phyloP scores from a whole-genome alignment of 2,113 vertebrate species.

The Clupea harengus region DNA sequence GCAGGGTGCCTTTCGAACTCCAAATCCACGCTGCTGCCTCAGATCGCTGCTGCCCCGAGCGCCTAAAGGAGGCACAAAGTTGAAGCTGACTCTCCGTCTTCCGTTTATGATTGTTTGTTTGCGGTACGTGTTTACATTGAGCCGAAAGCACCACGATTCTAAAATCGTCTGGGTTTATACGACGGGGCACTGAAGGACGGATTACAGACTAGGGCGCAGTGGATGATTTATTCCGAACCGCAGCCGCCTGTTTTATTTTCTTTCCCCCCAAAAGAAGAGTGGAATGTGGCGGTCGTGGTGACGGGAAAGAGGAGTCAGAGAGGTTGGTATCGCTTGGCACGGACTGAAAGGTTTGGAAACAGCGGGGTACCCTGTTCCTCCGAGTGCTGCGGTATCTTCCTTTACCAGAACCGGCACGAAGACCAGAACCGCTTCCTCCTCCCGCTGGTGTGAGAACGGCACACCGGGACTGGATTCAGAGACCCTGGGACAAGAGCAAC shows the following conservation, averaged over 20 bases:
- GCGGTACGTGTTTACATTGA: neutral
- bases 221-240: neutral
- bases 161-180: neutral
- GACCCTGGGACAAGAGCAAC: neutral
- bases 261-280: slow-evolving; percentile 2
- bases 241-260: slow-evolving; percentile 8
- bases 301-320: slow-evolving; percentile 15
- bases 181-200: neutral
- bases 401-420: slow-evolving; percentile 1
- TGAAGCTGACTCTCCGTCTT: neutral
- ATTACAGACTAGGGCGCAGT: neutral
- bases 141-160: neutral
- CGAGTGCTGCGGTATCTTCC: neutral
- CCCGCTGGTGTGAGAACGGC: neutral
- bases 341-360: neutral
- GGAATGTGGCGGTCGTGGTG: slow-evolving; percentile 12
- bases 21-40: neutral
- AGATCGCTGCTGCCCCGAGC: neutral
- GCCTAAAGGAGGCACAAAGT: neutral
- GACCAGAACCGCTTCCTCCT: slow-evolving; percentile 9
- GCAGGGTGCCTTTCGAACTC: slow-evolving; percentile 9
- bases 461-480: slow-evolving; percentile 1
- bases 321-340: slow-evolving; percentile 13
- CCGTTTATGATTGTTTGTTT: neutral
- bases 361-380: slow-evolving; percentile 10